A percentile compares a stretch with the other conserved stretches of the same genome.
phyloP scores from a whole-genome alignment of 2,888 invertebrate genomes.

The Perdita meconis region DNA sequence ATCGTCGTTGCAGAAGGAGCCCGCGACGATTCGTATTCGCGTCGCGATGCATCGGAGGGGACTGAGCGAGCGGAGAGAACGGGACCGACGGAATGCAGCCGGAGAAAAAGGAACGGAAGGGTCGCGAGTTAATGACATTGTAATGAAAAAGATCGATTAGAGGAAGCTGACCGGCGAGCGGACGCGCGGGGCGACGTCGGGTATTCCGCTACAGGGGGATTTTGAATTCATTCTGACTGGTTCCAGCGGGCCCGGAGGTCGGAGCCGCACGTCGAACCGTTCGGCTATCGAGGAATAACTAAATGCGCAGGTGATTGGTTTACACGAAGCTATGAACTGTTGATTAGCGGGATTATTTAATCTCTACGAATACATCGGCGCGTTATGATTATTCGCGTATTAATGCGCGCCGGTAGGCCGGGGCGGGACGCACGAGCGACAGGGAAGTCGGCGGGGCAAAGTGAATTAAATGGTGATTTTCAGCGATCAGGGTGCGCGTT shows the following conservation, averaged over 20 bases:
- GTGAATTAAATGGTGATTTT: conserved; percentile 22
- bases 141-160: conserved; percentile 68
- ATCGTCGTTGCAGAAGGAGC: conserved; percentile 55
- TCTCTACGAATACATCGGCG: conserved; percentile 52
- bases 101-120: conserved; percentile 53
- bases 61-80: conserved; percentile 12
- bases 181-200: conserved; percentile 14
- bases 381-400: conserved; percentile 61
- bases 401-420: conserved; percentile 8
- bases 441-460: not conserved
- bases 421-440: not conserved
- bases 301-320: conserved; percentile 58
- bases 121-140: conserved; percentile 60
- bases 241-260: conserved; percentile 8
- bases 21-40: conserved; percentile 61
- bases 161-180: conserved; percentile 15
- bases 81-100: conserved; percentile 43
- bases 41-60: conserved; percentile 35
- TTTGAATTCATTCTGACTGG: conserved; percentile 49
- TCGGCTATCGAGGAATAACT: conserved; percentile 47
- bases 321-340: conserved; percentile 53
- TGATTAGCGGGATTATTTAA: conserved; percentile 65
- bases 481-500: conserved; percentile 6
- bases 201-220: conserved; percentile 47
- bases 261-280: not conserved